Percentiles rank a stretch among this genome's conserved stretches.
These are phyloP conservation scores for Procambarus clarkii DNA, from an alignment of 1,140 invertebrate genomes.

Conservation along the genomic window DNA sequence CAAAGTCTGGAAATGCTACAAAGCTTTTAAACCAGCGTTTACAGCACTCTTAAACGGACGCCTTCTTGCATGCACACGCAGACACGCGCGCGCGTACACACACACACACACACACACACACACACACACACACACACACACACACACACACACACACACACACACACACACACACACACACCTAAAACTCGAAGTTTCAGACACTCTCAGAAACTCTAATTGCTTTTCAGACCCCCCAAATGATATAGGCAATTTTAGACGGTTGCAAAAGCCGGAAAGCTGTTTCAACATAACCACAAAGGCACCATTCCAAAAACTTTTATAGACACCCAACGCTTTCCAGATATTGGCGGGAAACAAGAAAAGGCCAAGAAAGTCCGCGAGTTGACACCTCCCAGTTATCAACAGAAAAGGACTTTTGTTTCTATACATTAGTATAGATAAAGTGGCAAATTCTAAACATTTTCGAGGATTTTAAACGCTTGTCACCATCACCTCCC, in stretches of 20 bases:
- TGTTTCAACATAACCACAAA: neutral
- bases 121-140: conserved; percentile 28
- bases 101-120: conserved; percentile 11
- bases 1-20: neutral
- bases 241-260: neutral
- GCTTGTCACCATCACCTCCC: too few species aligned
- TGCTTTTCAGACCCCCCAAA: neutral
- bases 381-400: too few species aligned
- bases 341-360: too few species aligned
- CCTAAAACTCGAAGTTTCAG: neutral
- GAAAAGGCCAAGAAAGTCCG: too few species aligned
- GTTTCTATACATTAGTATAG: too few species aligned
- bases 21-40: neutral
- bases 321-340: neutral
- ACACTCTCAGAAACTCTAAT: neutral
- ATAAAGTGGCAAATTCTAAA: too few species aligned
- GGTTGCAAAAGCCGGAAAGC: neutral
- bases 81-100: neutral
- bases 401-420: too few species aligned
- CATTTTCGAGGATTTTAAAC: too few species aligned
- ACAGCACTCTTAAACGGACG: neutral
- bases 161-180: neutral
- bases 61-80: neutral
- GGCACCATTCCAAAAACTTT: neutral
- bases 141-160: neutral